Conservation (phyloP, 2,113 vertebrate species). For the Pelodiscus sinensis region DNA sequence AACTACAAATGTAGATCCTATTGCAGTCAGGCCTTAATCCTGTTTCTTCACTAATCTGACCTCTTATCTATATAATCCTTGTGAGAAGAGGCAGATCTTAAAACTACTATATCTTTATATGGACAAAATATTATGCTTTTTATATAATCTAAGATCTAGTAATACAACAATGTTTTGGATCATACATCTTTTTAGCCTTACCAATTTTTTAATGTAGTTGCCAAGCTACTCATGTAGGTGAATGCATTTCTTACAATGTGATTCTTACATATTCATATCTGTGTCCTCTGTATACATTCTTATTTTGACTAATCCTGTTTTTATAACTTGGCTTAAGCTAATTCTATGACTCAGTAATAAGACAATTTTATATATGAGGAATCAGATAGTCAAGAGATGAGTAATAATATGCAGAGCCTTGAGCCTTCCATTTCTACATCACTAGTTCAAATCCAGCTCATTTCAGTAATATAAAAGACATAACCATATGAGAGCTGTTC, state of each 20-base stretch:
- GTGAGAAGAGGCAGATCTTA: neutral
- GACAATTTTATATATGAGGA: neutral
- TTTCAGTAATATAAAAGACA: slow-evolving; percentile 45
- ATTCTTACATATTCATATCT: fast-evolving
- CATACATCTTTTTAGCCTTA: neutral
- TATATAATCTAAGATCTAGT: neutral
- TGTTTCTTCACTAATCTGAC: slow-evolving; percentile 27
- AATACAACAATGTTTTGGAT: neutral
- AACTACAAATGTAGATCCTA: neutral
- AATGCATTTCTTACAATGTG: neutral
- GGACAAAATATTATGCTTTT: neutral
- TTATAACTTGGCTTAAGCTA: neutral
- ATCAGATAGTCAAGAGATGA: slow-evolving; percentile 1
- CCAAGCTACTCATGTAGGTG: neutral
- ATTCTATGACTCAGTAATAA: neutral
- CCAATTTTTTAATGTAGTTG: neutral
- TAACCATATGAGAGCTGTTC: slow-evolving; percentile 51
- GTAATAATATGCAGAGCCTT: slow-evolving; percentile 29
- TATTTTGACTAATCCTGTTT: neutral
- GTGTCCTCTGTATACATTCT: neutral
- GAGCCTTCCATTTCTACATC: slow-evolving; percentile 35
- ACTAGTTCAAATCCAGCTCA: slow-evolving; percentile 34
- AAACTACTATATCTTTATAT: neutral
- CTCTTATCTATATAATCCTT: slow-evolving; percentile 35
- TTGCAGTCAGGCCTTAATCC: neutral